Evolutionary conservation across 2,888 invertebrate genomes (phyloP).

Genomic region (Sphaeridia pumilis): DNA sequence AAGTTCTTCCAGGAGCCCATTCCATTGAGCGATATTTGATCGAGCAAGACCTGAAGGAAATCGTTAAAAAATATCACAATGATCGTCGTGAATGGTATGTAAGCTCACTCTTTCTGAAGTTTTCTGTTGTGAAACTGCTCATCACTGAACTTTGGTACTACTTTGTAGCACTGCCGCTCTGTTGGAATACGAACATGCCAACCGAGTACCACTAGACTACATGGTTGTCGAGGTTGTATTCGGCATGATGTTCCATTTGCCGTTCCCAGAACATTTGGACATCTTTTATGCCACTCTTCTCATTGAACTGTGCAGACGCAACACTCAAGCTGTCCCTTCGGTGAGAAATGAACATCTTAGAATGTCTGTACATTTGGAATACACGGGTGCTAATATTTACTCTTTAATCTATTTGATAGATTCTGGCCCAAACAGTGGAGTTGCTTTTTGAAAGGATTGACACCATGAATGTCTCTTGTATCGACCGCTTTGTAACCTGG

Average conservation of each 20-base stretch:
- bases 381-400: not conserved
- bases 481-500: constrained; percentile 95
- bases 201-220: constrained; percentile 91
- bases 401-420: constrained; percentile 40
- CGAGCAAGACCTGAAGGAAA: constrained; percentile 91
- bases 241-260: constrained; percentile 84
- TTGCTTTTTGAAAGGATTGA: constrained; percentile 91
- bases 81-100: constrained; percentile 84
- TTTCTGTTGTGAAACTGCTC: not conserved
- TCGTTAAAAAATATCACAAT: constrained; percentile 71
- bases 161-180: constrained; percentile 64
- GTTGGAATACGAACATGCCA: constrained; percentile 80
- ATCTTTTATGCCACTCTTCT: constrained; percentile 88
- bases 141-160: not conserved
- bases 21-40: constrained; percentile 95
- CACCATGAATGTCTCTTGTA: constrained; percentile 91
- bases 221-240: constrained; percentile 97
- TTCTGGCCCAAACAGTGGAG: constrained; percentile 93
- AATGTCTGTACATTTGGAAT: not conserved
- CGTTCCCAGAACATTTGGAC: constrained; percentile 75
- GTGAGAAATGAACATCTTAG: constrained; percentile 38
- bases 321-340: constrained; percentile 98
- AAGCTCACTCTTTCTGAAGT: not conserved
- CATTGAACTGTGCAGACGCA: constrained; percentile 92
- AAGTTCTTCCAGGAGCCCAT: constrained; percentile 77